Percentiles rank a stretch among this genome's conserved stretches.
These are phyloP conservation scores for Pterocles gutturalis DNA, from an alignment of 2,113 vertebrate species.

Conservation along the genomic window DNA sequence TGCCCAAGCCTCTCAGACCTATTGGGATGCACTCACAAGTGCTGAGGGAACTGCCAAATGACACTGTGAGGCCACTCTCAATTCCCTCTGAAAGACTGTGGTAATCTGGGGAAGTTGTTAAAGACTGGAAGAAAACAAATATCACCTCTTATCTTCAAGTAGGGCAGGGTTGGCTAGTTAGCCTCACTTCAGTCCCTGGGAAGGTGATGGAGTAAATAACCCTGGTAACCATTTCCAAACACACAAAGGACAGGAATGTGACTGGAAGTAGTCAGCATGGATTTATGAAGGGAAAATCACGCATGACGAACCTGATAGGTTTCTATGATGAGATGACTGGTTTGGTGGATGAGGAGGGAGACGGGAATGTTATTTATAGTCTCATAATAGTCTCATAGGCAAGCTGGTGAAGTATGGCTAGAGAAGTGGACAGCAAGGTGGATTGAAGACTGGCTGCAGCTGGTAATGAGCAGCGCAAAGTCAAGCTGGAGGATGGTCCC, in stretches of 20 bases:
- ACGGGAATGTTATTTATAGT: neutral
- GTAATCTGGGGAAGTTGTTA: neutral
- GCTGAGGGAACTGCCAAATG: neutral
- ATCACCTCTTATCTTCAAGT: neutral
- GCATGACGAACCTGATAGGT: neutral
- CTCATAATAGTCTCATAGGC: neutral
- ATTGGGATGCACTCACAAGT: neutral
- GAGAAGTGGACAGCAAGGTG: neutral
- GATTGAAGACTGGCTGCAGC: neutral
- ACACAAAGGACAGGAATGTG: neutral
- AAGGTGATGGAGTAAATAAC: neutral
- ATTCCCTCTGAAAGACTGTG: neutral
- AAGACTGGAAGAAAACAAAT: neutral
- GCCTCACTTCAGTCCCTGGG: neutral
- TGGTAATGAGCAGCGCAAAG: neutral
- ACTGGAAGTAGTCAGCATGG: no score
- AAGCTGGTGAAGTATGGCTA: neutral
- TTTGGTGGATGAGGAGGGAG: neutral
- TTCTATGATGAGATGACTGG: neutral
- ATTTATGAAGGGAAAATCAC: neutral
- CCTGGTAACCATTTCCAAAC: neutral
- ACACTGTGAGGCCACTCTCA: neutral
- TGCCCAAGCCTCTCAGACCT: neutral
- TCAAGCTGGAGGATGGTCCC: neutral
- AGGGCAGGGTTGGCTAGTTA: neutral